phyloP scores from a whole-genome alignment of 1,140 invertebrate species.

The Tetramorium simillimum region DNA sequence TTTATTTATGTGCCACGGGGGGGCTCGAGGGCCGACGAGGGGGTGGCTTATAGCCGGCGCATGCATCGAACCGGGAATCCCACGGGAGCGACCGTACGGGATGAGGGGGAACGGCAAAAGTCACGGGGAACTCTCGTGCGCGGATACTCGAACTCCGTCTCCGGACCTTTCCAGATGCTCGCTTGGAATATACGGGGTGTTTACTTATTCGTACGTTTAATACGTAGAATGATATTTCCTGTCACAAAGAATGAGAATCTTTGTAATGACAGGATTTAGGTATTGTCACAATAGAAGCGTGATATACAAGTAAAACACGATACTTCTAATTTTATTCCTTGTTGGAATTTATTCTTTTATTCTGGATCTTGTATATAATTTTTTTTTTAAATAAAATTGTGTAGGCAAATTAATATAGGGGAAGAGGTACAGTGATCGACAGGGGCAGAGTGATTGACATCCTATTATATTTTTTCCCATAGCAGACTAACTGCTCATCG shows the following conservation, averaged over 20 bases:
- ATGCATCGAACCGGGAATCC: constrained; percentile 75
- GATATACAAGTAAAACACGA: background rate
- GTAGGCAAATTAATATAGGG: background rate
- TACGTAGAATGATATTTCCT: background rate
- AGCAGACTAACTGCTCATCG: too few relatives aligned
- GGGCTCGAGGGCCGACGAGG: constrained; percentile 59
- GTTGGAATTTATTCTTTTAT: background rate
- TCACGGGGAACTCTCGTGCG: constrained; percentile 69
- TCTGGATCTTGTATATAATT: background rate
- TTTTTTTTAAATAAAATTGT: background rate
- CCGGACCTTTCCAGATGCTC: background rate
- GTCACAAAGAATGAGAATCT: background rate
- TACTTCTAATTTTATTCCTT: background rate
- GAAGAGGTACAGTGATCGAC: too few relatives aligned
- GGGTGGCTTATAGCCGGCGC: constrained; percentile 67
- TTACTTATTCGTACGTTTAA: constrained; percentile 33
- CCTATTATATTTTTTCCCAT: too few relatives aligned
- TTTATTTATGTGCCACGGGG: constrained; percentile 82
- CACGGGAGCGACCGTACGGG: constrained; percentile 62
- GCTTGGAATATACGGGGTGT: constrained; percentile 32
- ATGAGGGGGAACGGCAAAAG: constrained; percentile 75
- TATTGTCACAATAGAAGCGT: background rate
- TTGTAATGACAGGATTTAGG: background rate
- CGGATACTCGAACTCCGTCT: constrained; percentile 46
- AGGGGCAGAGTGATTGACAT: too few relatives aligned